Evolutionary conservation across 30 jellyfish, hydroid and myxozoan genomes (phyloP), one percentile per base, ranked within the genome.

Genomic region (Catostylus mosaicus): DNA sequence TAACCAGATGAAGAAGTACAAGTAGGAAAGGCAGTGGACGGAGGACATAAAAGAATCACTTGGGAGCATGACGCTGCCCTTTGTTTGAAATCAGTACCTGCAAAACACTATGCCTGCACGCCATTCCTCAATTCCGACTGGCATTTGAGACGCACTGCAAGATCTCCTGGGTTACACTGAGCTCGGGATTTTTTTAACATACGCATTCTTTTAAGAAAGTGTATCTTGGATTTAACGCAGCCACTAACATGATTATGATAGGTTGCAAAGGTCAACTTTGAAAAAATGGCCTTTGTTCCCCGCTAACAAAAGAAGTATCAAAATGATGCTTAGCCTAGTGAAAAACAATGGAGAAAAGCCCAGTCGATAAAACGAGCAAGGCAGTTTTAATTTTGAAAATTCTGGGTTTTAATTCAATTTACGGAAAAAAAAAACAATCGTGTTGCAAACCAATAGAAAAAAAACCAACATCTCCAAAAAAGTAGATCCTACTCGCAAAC

Each of bases 81-180:
- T 57, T 57, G 71, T 57, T 57, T 9, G 82, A 69, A 69, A 32
- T 0, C 85, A 47, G 6, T 29, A 73, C 50, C 50, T 73, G 85
- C 71, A 73, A 73, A 45, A 50, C 35, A 48, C 85, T 18, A 73
- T 73, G n/a, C 85, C 85, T 50, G 85, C 85, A 73, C 85, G 85
- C 85, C 85, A 73, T 50, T 47, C 52, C n/a, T 2, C 46, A 20
- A 50, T 45, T 26, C 85, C 81, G 6, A 68, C 35, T 48, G 81
- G 69, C 69, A 56, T 56, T 56, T 56, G 33, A 56, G 33, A 26
- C 69, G 30, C 26, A 26, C 69, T 56, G 69, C 33, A 40, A 40
- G 54, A 56, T 56, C 69, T 56, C 69, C 33, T 56, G 30, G 69
- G 33, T 56, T 22, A 56, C 33, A 4, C 69, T 56, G 6, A 9